Evolutionary conservation across 2,888 invertebrate species (phyloP), one percentile per base, ranked within the genome.

Genomic region (Ceriagrion tenellum): DNA sequence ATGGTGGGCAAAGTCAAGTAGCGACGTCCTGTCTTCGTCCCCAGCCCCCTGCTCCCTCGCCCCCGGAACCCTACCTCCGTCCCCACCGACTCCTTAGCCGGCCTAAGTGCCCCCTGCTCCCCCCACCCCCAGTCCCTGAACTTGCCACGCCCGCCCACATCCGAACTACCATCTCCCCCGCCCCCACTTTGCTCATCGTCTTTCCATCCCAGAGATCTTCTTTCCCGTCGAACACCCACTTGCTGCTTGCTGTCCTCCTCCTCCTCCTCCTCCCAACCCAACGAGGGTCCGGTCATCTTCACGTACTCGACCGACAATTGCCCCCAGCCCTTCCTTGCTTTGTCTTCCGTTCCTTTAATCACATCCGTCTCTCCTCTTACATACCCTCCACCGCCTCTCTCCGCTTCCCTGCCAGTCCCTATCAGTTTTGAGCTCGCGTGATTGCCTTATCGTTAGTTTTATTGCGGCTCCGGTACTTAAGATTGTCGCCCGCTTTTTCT

Each of bases 1-100:
- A 59, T 59, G 69, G 93, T 69, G 69, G 69, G 69, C 74, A 63
- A 69, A 93, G 93, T 93, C 93, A 69, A 93, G 93, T 93, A 93
- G 93, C 93, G 69, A 69, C 69, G 69, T 93, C 93, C 69, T 69
- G 69, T 93, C 93, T 47, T 69, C 69, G 23, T 69, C 93, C 40
- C 16, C 91, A n/a, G 23, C 81, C 26, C 55, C 55, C 55, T n/a
- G 3, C 89, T 55, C 40, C 89, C 55, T 13, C 23, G 20, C 55
- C 89, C 26, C 89, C 55, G 55, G 16, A n/a, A 13, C 81, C 81
- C 81, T 13, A 55, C 89, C 89, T 12, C 30, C 47, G 55, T 55
- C 23, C n/a, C 89, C 13, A 35, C 40, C 40, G 8, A 40, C 40
- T 40, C 16, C 47, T 47, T 8, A 8, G 10, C 12, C 0, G 26